Percentiles rank a stretch among this genome's conserved stretches.
Conservation (phyloP, 2,888 invertebrate species). For the Himalopsyche anomala region DNA sequence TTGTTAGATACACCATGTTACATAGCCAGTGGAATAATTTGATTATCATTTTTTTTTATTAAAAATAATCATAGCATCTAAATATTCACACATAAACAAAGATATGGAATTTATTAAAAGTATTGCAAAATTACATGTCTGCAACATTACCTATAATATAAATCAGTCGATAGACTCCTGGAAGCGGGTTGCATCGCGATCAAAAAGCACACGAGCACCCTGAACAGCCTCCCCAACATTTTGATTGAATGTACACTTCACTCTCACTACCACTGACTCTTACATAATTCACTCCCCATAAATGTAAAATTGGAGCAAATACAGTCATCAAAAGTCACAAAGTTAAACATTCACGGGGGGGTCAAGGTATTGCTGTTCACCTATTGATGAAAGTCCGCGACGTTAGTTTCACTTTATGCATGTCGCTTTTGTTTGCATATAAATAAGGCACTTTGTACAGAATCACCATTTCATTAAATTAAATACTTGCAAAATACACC, state of each 20-base stretch:
- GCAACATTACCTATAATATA: slow-evolving; percentile 59
- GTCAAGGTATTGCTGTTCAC: slow-evolving; percentile 28
- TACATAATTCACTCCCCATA: slow-evolving; percentile 48
- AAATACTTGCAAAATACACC: not conserved
- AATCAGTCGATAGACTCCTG: slow-evolving; percentile 63
- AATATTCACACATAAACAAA: too few species aligned
- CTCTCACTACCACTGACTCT: not conserved
- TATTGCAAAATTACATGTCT: too few species aligned
- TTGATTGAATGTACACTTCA: slow-evolving; percentile 46
- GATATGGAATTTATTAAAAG: too few species aligned
- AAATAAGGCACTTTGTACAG: slow-evolving; percentile 30
- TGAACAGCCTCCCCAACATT: slow-evolving; percentile 64
- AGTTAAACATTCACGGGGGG: slow-evolving; percentile 22
- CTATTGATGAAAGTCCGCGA: slow-evolving; percentile 57
- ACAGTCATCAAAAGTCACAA: slow-evolving; percentile 11
- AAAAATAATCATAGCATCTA: too few species aligned
- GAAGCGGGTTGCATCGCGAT: slow-evolving; percentile 65
- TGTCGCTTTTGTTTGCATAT: slow-evolving; percentile 26
- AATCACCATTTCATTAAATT: slow-evolving; percentile 5
- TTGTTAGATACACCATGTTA: too few species aligned
- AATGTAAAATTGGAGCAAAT: not conserved
- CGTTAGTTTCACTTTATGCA: slow-evolving; percentile 23
- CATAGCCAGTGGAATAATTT: too few species aligned
- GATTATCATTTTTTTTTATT: too few species aligned
- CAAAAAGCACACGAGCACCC: slow-evolving; percentile 63